phyloP scores from a whole-genome alignment of 2,888 invertebrate genomes.

The Steromphala cineraria region DNA sequence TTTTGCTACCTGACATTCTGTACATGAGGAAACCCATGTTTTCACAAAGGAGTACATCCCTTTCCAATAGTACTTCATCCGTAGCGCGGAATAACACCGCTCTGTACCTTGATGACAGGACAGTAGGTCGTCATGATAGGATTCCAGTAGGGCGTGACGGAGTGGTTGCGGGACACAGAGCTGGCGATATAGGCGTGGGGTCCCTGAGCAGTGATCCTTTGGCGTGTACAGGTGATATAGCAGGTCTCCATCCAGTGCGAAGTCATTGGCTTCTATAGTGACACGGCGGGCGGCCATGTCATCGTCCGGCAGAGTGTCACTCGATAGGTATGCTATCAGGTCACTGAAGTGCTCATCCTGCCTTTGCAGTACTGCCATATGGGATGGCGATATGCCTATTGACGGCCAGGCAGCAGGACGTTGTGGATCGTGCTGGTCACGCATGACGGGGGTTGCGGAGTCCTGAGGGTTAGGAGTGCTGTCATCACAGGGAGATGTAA shows the following conservation, averaged over 20 bases:
- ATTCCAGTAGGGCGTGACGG: constrained; percentile 24
- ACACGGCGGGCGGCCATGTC: not conserved
- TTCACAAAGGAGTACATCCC: constrained; percentile 27
- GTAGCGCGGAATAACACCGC: constrained; percentile 12
- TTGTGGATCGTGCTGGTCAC: too few species aligned
- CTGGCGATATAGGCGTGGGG: not conserved
- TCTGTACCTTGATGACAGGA: not conserved
- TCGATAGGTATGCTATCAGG: not conserved
- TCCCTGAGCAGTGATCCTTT: not conserved
- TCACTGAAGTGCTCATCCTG: not conserved
- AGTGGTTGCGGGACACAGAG: constrained; percentile 24
- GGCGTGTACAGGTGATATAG: not conserved
- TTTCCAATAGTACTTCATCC: constrained; percentile 29
- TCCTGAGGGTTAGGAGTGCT: too few species aligned
- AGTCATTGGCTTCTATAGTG: not conserved
- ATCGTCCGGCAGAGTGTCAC: not conserved
- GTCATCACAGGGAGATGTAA: not conserved
- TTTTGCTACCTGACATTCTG: constrained; percentile 24
- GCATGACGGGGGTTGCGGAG: too few species aligned
- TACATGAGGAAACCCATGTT: constrained; percentile 22
- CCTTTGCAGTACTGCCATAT: not conserved
- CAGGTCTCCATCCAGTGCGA: not conserved
- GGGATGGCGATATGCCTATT: not conserved
- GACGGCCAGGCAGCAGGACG: not conserved
- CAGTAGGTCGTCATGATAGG: constrained; percentile 28